Evolutionary conservation across 2,888 invertebrate genomes (phyloP).

Genomic region (Lordiphosa andalusiaca): DNA sequence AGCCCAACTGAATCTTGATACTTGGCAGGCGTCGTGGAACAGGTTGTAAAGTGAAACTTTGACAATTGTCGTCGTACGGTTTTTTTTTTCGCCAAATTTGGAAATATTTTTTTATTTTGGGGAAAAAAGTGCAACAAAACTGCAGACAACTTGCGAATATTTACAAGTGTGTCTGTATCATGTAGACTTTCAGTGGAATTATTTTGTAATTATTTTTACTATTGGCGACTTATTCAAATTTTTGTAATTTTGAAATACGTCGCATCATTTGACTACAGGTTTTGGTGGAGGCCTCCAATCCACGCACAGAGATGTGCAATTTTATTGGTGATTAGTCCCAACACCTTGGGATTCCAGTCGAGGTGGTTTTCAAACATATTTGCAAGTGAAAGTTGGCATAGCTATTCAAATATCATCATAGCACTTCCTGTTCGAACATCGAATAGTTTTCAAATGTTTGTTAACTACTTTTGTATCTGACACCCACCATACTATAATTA

Average conservation of each 20-base stretch:
- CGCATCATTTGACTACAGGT: constrained; percentile 15
- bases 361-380: constrained; percentile 4
- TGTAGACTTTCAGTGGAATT: constrained; percentile 7
- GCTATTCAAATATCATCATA: background rate
- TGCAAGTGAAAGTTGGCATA: constrained; percentile 10
- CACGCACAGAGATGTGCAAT: constrained; percentile 5
- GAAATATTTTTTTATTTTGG: constrained; percentile 3
- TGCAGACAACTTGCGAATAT: constrained; percentile 2
- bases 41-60: constrained; percentile 17
- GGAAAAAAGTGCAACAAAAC: constrained; percentile 2
- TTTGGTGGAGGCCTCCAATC: background rate
- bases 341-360: constrained; percentile 6
- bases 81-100: constrained; percentile 30
- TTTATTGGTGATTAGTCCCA: constrained; percentile 11
- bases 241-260: constrained; percentile 4
- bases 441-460: background rate
- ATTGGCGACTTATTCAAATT: background rate
- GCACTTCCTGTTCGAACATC: constrained; percentile 3
- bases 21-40: constrained; percentile 14
- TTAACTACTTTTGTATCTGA: background rate
- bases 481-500: too few species aligned
- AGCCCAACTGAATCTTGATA: constrained; percentile 14
- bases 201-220: constrained; percentile 2
- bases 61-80: constrained; percentile 18
- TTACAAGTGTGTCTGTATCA: background rate